A percentile compares a stretch with the other conserved stretches of the same genome.
These are phyloP conservation scores for Montipora foliosa DNA, from an alignment of 64 coral and sea anemone species.

Conservation along the genomic window DNA sequence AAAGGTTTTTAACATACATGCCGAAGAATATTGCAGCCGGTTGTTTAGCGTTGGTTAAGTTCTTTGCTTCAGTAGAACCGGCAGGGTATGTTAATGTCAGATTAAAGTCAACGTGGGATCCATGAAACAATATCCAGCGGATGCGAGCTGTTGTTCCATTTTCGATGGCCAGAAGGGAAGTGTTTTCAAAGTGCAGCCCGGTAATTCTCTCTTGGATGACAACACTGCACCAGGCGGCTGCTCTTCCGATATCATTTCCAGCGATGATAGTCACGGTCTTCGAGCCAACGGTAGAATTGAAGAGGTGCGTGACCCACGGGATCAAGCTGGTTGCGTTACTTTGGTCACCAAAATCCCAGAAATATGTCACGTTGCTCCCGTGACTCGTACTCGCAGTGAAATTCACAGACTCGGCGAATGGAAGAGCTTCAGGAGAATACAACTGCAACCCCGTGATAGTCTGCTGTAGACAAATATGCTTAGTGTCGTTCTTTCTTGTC, in stretches of 20 bases:
- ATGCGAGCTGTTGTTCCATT: slow-evolving; percentile 24
- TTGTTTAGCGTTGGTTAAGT: slow-evolving; percentile 48
- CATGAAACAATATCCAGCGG: slow-evolving; percentile 37
- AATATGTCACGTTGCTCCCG: slow-evolving; percentile 31
- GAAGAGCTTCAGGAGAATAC: background rate
- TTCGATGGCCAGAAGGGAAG: slow-evolving; percentile 1
- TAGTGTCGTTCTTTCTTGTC: background rate
- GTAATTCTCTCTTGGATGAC: slow-evolving; percentile 44
- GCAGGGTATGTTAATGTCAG: slow-evolving; percentile 7
- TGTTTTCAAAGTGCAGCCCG: slow-evolving; percentile 6
- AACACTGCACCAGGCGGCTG: background rate
- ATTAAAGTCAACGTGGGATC: slow-evolving; percentile 55
- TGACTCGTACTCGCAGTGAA: background rate
- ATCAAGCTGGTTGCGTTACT: slow-evolving; percentile 23
- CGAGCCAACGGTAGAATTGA: background rate
- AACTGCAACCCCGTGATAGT: background rate
- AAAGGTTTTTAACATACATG: slow-evolving; percentile 22
- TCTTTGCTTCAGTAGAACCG: background rate
- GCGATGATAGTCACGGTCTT: slow-evolving; percentile 12
- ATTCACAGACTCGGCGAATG: background rate
- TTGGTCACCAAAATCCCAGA: slow-evolving; percentile 33
- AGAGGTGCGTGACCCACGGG: slow-evolving; percentile 31
- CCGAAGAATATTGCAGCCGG: slow-evolving; percentile 47
- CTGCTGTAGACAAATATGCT: background rate
- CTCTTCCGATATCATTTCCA: slow-evolving; percentile 15